phyloP scores from a whole-genome alignment of 2,113 vertebrate genomes.

The Zosterops japonicus region DNA sequence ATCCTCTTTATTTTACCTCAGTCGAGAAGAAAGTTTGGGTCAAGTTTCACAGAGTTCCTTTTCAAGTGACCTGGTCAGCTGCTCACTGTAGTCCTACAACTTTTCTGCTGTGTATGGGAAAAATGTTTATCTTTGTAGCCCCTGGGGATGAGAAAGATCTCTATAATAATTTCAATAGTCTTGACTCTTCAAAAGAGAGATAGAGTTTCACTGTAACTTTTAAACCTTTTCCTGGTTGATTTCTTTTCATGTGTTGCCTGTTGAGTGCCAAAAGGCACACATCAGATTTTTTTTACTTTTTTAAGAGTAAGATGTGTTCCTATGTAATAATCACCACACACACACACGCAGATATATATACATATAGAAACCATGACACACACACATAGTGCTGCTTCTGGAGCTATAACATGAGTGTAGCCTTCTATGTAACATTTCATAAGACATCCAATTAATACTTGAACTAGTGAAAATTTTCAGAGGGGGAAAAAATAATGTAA shows the following conservation, averaged over 20 bases:
- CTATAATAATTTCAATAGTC: neutral
- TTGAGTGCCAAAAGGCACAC: neutral
- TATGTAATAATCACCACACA: neutral
- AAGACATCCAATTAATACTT: neutral
- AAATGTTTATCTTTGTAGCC: neutral
- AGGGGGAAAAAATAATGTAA: neutral
- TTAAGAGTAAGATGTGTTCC: neutral
- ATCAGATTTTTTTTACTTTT: neutral
- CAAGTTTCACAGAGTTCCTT: neutral
- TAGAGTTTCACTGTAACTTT: neutral
- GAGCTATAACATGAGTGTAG: neutral
- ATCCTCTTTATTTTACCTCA: neutral
- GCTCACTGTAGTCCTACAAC: neutral
- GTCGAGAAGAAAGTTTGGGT: neutral
- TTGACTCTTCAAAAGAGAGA: neutral
- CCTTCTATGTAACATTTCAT: neutral
- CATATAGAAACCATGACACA: neutral
- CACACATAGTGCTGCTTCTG: neutral
- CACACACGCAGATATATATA: fast-evolving
- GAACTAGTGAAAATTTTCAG: neutral
- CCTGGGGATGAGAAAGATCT: neutral
- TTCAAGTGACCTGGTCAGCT: neutral
- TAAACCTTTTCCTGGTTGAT: neutral
- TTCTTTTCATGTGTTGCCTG: neutral
- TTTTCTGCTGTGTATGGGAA: neutral